phyloP scores from a whole-genome alignment of 2,113 vertebrate species.

The Laticauda colubrina region DNA sequence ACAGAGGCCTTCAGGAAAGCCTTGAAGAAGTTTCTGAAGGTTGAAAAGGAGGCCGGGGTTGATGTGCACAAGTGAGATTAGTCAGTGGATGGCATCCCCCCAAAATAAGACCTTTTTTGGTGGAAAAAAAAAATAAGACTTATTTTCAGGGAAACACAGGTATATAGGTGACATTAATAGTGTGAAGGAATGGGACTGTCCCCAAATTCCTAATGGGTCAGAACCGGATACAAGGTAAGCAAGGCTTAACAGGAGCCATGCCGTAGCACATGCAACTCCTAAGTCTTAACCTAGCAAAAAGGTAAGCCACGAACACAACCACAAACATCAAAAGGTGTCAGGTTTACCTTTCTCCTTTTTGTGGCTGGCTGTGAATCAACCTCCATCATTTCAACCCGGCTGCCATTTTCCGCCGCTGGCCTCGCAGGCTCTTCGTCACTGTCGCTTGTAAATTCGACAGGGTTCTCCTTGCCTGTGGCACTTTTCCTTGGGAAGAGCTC shows the following conservation, averaged over 20 bases:
- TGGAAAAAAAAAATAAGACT: no score
- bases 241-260: background rate
- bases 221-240: background rate
- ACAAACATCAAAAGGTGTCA: accelerated
- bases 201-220: background rate
- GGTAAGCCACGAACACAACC: background rate
- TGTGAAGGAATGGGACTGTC: background rate
- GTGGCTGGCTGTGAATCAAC: background rate
- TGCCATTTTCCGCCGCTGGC: accelerated
- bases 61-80: no score
- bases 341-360: slow-evolving; percentile 67
- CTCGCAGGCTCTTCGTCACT: background rate
- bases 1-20: no score
- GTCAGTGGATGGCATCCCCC: no score
- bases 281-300: background rate
- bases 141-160: no score
- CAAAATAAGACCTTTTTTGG: no score
- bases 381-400: accelerated
- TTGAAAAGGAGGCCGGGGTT: no score
- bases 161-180: background rate
- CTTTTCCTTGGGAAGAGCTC: slow-evolving; percentile 64
- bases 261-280: background rate
- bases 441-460: background rate
- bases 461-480: background rate
- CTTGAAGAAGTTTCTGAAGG: no score